These are phyloP conservation scores for Nomada ferruginata DNA, from an alignment of 2,888 invertebrate genomes.

Conservation along the genomic window DNA sequence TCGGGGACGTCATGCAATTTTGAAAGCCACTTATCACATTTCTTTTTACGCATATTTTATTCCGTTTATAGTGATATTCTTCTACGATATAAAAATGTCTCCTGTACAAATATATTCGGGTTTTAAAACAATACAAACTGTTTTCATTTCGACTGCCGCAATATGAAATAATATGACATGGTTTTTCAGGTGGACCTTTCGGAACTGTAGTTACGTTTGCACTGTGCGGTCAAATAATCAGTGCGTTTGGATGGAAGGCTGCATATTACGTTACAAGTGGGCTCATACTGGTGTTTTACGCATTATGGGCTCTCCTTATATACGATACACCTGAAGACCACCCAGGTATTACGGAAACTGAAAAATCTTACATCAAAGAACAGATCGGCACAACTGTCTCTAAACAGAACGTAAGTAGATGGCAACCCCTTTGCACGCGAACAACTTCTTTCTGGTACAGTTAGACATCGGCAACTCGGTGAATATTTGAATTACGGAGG, in stretches of 20 bases:
- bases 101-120: no score
- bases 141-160: no score
- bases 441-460: no score
- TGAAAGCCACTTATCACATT: no score
- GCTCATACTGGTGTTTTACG: conserved; percentile 86
- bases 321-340: conserved; percentile 88
- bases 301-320: conserved; percentile 88
- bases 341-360: conserved; percentile 87
- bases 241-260: conserved; percentile 88
- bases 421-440: no score
- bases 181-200: conserved; percentile 88
- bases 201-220: conserved; percentile 90
- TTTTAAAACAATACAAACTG: no score
- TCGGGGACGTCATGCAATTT: no score
- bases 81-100: no score
- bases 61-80: no score
- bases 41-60: no score
- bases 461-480: no score
- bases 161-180: background rate
- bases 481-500: no score
- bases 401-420: conserved; percentile 76
- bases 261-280: conserved; percentile 89
- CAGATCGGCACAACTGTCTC: conserved; percentile 79
- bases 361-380: conserved; percentile 87
- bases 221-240: conserved; percentile 88